Evolutionary conservation across 1,140 invertebrate genomes (phyloP), one percentile per base, ranked within the genome.

Genomic region (Saccostrea glomerata): DNA sequence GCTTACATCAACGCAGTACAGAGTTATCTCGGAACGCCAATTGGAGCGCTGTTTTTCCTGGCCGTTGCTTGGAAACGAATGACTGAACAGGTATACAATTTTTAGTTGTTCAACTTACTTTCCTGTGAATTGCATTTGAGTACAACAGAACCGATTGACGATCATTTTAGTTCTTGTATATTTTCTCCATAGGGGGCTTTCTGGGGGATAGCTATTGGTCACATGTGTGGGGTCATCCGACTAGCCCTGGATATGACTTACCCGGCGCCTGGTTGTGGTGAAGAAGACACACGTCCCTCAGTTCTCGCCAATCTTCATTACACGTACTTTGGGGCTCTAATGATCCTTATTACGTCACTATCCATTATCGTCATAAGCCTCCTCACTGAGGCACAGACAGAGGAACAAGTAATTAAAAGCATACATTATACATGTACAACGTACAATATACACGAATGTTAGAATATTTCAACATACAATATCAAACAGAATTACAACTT

Each of bases 1-100:
- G 94, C 95, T 85, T 96, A 96, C 90, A 96, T 96, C 86, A 96
- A 96, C 92, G 94, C 95, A 54, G 95, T 96, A 25, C 96, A 96
- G 56, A 95, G 95, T 11, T 96, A 96, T 91, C 93, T 96, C 25
- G 94, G 96, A 1, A 96, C 96, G 11, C 96, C 96, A 11, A 96
- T 96, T 40, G 96, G 95, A 66, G 95, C 96, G n/a, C 92, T 96
- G 7, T 96, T 95, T 90, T 87, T 96, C 7, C 90, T 95, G 30
- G 96, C 96, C 7, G 93, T 96, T 23, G 95, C 96, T 88, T 95
- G 95, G 93, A 92, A 93, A 77, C 88, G 96, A 86, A 95, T 95
- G 89, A 96, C 95, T 91, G 96, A 96, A 94, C 92, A 95, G 88
- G 96, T 96, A 92, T 88, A 88, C 86, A 23, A 15, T 15, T 20